Evolutionary conservation across 2,797 vertebrate species (phyloP), one percentile per base, ranked within the genome.

Genomic region (Gymnothorax javanicus): DNA sequence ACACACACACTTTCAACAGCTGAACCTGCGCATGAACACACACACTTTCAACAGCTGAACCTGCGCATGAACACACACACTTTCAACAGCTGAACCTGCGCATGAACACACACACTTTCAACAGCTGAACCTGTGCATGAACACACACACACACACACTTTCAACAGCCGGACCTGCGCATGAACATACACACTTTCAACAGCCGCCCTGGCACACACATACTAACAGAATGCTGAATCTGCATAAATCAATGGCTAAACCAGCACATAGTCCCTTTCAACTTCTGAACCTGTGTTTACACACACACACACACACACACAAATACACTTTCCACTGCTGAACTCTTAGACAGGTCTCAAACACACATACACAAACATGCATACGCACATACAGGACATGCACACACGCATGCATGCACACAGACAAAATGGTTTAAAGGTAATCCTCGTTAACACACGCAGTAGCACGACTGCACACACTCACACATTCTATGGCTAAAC

Each of bases 261-360:
- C 62, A 17, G 62, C n/a, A 85, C 20, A 86, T 25, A 50, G 11
- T 73, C 20, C 59, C n/a, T 23, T 50, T 54, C 59, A 64, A 84
- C 64, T 56, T 11, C 9, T 25, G 56, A 50, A 83, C 73, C 60
- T 56, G 67, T 2, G 73, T n/a, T n/a, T 23, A 64, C 17, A 64
- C 17, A 64, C 62, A 64, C 62, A 64, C 17, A 15, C 77, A 86
- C 62, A 84, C 54, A 88, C 60, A 88, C 52, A 84, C 81, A 87
- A 8, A 84, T 23, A 85, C 15, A 79, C 11, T 33, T 25, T 57
- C 62, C 52, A 71, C 67, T 57, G 25, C 23, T 56, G n/a, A 52
- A 75, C n/a, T 12, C 9, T 3, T 33, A 75, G 4, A 75, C 27
- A 82, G 33, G 33, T 2, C 58, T 9, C 5, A 59, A 9, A 59